phyloP scores from a whole-genome alignment of 2,113 vertebrate genomes.

The Otolemur garnettii region DNA sequence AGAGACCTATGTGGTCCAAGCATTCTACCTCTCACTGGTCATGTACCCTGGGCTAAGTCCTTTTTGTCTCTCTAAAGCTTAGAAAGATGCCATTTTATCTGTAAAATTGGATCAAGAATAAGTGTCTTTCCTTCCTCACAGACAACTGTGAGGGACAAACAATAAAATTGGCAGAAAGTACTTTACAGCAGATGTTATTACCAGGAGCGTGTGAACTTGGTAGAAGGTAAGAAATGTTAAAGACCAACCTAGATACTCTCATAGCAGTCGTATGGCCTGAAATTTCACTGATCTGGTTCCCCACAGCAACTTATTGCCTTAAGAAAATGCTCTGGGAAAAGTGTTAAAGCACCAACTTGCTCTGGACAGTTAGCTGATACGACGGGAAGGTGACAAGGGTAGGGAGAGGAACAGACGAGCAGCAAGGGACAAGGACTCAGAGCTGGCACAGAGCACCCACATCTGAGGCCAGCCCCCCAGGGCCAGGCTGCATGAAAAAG shows the following conservation, averaged over 20 bases:
- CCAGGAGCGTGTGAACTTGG: not conserved
- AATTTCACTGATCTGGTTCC: not conserved
- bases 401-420: not conserved
- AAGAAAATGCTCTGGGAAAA: not conserved
- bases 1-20: not conserved
- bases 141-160: not conserved
- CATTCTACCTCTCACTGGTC: not conserved
- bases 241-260: not conserved
- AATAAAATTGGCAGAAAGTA: not conserved
- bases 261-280: not conserved
- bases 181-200: not conserved
- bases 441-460: not conserved
- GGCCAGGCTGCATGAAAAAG: not conserved
- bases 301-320: not conserved
- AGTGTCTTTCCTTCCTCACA: not conserved
- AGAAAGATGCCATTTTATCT: not conserved
- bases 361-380: not conserved
- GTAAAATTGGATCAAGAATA: slow-evolving; percentile 24
- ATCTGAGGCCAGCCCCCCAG: not conserved
- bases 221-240: not conserved
- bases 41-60: too few species aligned
- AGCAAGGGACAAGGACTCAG: not conserved
- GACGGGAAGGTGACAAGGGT: not conserved
- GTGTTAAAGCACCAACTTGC: not conserved
- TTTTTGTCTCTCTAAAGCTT: not conserved